phyloP scores from a whole-genome alignment of 1,140 invertebrate genomes.

The Psix sp. region DNA sequence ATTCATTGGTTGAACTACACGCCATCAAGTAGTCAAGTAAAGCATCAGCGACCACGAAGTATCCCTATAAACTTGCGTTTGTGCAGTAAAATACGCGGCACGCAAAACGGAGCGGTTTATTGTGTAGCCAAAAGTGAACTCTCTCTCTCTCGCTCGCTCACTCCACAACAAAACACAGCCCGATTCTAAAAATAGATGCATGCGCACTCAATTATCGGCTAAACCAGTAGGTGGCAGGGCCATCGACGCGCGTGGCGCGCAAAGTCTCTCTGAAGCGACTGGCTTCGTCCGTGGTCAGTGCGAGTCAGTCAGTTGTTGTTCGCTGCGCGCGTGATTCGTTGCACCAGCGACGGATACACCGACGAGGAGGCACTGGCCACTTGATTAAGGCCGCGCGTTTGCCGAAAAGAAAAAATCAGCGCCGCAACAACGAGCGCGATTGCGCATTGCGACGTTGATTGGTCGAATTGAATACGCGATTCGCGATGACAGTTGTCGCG shows the following conservation, averaged over 20 bases:
- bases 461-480: constrained; percentile 14
- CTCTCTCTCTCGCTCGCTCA: constrained; percentile 15
- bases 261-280: constrained; percentile 29
- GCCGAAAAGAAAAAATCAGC: background rate
- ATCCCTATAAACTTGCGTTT: background rate
- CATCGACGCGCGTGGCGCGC: constrained; percentile 40
- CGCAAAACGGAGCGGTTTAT: too few relatives aligned
- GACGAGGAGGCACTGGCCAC: background rate
- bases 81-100: too few relatives aligned
- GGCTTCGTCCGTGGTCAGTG: constrained; percentile 42
- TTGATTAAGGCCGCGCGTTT: too few relatives aligned
- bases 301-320: constrained; percentile 35
- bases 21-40: too few relatives aligned
- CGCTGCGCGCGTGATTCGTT: constrained; percentile 16
- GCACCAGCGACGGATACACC: background rate
- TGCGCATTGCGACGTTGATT: constrained; percentile 31
- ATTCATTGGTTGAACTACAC: too few relatives aligned
- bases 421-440: constrained; percentile 8
- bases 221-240: constrained; percentile 12
- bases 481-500: constrained; percentile 42
- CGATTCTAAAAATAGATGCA: constrained; percentile 38
- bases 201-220: constrained; percentile 6
- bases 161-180: constrained; percentile 41
- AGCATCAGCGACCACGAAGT: too few relatives aligned
- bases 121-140: background rate